These are phyloP conservation scores for Andrena bicolor DNA, from an alignment of 2,888 invertebrate genomes.

Conservation along the genomic window DNA sequence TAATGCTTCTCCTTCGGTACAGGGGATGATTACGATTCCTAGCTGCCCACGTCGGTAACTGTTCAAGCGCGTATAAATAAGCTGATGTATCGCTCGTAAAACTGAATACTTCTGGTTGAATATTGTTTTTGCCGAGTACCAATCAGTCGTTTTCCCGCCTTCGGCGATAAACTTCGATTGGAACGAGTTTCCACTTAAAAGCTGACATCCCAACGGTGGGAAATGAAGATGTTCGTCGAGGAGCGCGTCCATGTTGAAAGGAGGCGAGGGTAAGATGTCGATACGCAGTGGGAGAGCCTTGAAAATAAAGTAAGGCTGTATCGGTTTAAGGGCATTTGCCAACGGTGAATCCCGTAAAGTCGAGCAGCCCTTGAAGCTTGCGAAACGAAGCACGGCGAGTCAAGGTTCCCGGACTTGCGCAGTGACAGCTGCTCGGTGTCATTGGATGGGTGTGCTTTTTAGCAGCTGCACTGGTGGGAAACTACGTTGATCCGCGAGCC, in stretches of 20 bases:
- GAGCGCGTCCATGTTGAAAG: background rate
- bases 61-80: background rate
- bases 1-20: background rate
- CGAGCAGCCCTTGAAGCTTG: constrained; percentile 41
- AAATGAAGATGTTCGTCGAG: background rate
- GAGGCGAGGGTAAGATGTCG: background rate
- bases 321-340: constrained; percentile 41
- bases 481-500: constrained; percentile 41
- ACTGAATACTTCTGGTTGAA: background rate
- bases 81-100: background rate
- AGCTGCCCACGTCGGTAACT: background rate
- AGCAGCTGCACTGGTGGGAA: constrained; percentile 35
- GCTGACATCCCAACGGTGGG: background rate
- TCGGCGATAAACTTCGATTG: too few species aligned
- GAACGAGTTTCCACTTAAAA: too few species aligned
- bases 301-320: constrained; percentile 9
- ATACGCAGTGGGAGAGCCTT: background rate
- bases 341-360: constrained; percentile 45
- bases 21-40: background rate
- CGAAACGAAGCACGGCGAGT: constrained; percentile 48
- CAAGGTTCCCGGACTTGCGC: constrained; percentile 67
- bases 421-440: constrained; percentile 43
- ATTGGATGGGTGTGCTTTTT: constrained; percentile 50
- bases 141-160: too few species aligned
- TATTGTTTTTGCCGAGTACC: too few species aligned